Evolutionary conservation across 2,888 invertebrate species (phyloP).

Genomic region (Trypoxylon attenuatum): DNA sequence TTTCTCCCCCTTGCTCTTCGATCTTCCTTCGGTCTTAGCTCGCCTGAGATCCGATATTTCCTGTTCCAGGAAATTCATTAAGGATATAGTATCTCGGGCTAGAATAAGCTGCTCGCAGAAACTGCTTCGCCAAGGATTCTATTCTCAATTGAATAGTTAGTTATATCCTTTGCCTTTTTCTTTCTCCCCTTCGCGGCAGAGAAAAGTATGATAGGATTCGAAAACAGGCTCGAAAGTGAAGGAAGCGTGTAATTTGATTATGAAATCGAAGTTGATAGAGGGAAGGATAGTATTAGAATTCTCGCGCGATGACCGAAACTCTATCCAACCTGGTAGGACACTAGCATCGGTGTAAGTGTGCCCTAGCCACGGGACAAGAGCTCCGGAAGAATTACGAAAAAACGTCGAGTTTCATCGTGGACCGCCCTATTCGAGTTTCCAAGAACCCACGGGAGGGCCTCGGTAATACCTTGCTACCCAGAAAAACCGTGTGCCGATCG

Average conservation of each 20-base stretch:
- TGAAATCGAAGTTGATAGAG: background rate
- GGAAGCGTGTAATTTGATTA: background rate
- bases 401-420: slow-evolving; percentile 43
- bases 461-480: slow-evolving; percentile 43
- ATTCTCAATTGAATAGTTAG: background rate
- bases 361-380: slow-evolving; percentile 33
- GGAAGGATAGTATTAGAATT: background rate
- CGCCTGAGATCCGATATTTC: background rate
- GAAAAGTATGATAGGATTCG: too few species aligned
- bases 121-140: background rate
- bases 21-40: too few species aligned
- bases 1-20: background rate
- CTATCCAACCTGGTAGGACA: slow-evolving; percentile 6
- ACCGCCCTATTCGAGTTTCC: slow-evolving; percentile 60
- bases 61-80: background rate
- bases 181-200: too few species aligned
- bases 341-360: slow-evolving; percentile 53
- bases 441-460: slow-evolving; percentile 60
- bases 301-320: background rate
- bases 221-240: too few species aligned
- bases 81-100: background rate
- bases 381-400: slow-evolving; percentile 42
- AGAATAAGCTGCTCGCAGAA: background rate
- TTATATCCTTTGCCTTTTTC: too few species aligned
- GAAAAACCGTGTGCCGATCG: slow-evolving; percentile 54